Evolutionary conservation across 2,113 vertebrate genomes (phyloP), one percentile per base, ranked within the genome.

Genomic region (Ctenomys sociabilis): DNA sequence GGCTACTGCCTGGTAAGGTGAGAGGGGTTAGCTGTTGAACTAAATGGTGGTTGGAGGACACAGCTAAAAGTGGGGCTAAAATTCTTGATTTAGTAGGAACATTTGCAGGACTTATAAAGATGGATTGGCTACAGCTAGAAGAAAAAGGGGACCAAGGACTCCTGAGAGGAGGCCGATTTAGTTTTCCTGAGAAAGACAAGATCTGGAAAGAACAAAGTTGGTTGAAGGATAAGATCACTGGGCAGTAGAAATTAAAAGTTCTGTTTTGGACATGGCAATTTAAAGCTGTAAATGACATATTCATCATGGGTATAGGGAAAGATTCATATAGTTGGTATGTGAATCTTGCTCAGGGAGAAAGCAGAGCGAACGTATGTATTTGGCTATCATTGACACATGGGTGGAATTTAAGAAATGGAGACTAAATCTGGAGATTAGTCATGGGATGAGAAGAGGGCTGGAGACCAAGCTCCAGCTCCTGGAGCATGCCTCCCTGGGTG

Each of bases 181-280:
- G 22, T 43, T 90, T 82, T 83, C 37, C 94, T 21, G 63, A 90
- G 54, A 94, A 93, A 91, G 35, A 14, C 19, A 54, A 78, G 24
- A 73, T 86, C 40, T 57, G 68, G 68, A 78, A 73, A 54, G 61
- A 94, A 89, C 2, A 84, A 59, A 57, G 77, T 90, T 70, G n/a
- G 35, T 21, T 89, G 57, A 95, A 91, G n/a, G 68, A 63, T 35
- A 54, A 84, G 64, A 63, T 12, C 17, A 11, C 0, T 30, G 52
- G 40, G 21, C 13, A 84, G 52, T 32, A 75, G 88, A 92, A 90
- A 95, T 84, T 70, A 91, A 61, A 35, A 90, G 19, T 63, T 88
- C 40, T 84, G 43, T 73, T 88, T 92, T 87, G 59, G 49, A 94
- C 7, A 21, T 4, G 35, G 70, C 64, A 45, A 81, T 88, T 66